Conservation (phyloP, 2,113 vertebrate species). For the Boulengeromyrus knoepffleri region DNA sequence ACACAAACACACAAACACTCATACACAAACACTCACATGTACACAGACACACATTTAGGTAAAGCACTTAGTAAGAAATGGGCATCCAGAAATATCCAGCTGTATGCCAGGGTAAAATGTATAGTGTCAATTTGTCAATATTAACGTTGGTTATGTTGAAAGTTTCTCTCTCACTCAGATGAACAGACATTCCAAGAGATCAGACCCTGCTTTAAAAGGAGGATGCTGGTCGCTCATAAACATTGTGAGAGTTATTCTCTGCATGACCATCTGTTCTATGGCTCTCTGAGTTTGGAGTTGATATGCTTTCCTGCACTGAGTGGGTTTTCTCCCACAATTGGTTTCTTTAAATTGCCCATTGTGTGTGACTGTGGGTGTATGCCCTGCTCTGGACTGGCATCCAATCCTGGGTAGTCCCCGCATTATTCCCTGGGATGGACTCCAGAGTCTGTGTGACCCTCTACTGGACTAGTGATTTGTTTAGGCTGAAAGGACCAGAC, state of each 20-base stretch:
- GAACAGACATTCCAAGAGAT: background rate
- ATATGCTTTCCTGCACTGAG: too few species aligned
- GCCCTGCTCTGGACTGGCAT: too few species aligned
- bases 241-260: background rate
- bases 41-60: background rate
- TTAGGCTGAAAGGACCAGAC: background rate
- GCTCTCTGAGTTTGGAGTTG: background rate
- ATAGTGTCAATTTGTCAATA: background rate
- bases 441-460: background rate
- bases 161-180: background rate
- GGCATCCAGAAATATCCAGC: too few species aligned
- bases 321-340: background rate
- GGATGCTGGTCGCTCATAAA: background rate
- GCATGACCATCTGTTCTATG: background rate
- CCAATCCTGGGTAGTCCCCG: too few species aligned
- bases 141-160: background rate
- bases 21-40: constrained; percentile 1
- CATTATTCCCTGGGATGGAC: too few species aligned
- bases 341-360: background rate
- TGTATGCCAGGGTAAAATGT: background rate
- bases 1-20: too few species aligned
- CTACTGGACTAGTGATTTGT: background rate
- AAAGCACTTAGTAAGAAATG: background rate
- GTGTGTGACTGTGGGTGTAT: background rate
- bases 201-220: background rate